Conservation (phyloP, 2,113 vertebrate species). For the Centropristis striata region DNA sequence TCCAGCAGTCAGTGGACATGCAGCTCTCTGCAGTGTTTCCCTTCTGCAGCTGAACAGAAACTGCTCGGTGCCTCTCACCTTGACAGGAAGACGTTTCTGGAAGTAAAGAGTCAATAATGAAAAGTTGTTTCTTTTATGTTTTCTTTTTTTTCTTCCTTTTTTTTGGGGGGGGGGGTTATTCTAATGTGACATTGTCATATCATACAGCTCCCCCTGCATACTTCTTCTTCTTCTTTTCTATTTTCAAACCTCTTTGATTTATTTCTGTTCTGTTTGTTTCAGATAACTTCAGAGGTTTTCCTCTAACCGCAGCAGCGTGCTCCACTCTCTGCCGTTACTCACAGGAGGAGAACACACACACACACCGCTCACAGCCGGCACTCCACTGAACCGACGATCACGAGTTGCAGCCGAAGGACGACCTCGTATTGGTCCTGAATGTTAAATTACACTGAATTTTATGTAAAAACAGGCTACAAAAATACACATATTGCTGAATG, state of each 20-base stretch:
- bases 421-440: too few species aligned
- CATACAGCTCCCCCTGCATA: conserved; percentile 2
- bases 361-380: neutral
- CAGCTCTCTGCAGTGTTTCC: too few species aligned
- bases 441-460: too few species aligned
- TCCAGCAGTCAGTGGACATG: too few species aligned
- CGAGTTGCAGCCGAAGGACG: too few species aligned
- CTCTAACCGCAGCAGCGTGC: neutral
- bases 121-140: too few species aligned
- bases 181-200: conserved; percentile 2
- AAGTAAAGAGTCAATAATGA: neutral
- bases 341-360: neutral
- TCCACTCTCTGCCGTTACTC: neutral
- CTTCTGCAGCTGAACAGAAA: neutral
- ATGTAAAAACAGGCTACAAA: too few species aligned
- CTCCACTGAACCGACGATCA: neutral
- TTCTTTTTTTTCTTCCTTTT: too few species aligned
- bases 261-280: conserved; percentile 8
- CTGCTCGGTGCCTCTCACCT: neutral
- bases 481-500: too few species aligned
- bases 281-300: conserved; percentile 5
- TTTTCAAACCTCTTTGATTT: conserved; percentile 13
- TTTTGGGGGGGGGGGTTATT: neutral
- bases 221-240: neutral
- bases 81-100: neutral